phyloP scores from a whole-genome alignment of 2,888 invertebrate species.

The Palloptera scutellata region DNA sequence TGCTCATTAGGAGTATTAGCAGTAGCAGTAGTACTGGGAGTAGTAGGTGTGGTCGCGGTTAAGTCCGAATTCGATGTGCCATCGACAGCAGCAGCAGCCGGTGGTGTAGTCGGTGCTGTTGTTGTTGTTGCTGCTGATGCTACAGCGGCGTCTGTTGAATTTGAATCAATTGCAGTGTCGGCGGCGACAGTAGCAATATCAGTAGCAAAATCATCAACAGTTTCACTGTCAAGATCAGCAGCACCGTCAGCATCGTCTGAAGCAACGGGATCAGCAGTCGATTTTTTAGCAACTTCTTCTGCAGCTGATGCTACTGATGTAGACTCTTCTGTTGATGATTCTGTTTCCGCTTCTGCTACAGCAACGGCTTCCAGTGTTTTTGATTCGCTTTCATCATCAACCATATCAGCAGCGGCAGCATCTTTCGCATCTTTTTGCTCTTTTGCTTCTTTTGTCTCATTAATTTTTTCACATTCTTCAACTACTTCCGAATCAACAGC shows the following conservation, averaged over 20 bases:
- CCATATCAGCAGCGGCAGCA: conserved; percentile 35
- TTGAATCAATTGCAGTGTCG: conserved; percentile 37
- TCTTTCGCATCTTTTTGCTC: conserved; percentile 16
- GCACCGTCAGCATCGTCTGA: conserved; percentile 31
- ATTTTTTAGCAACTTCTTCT: conserved; percentile 24
- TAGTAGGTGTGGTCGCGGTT: conserved; percentile 50
- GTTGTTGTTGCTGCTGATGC: conserved; percentile 43
- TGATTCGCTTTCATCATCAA: conserved; percentile 36
- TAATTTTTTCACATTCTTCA: conserved; percentile 4
- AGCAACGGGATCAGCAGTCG: conserved; percentile 35
- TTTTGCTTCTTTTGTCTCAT: conserved; percentile 12
- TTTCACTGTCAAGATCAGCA: conserved; percentile 32
- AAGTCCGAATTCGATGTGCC: conserved; percentile 51
- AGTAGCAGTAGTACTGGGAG: conserved; percentile 36
- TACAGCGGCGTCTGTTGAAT: conserved; percentile 22
- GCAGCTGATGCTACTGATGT: background rate
- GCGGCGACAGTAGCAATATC: conserved; percentile 38
- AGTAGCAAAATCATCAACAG: conserved; percentile 38
- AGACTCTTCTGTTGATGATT: too few species aligned
- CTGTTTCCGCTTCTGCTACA: conserved; percentile 18
- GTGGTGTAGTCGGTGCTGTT: conserved; percentile 40
- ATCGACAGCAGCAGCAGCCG: conserved; percentile 42
- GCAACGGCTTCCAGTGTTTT: conserved; percentile 32
- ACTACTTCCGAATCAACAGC: conserved; percentile 11
- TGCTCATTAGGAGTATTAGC: conserved; percentile 50